Percentiles rank a stretch among this genome's conserved stretches.
Evolutionary conservation across 2,113 vertebrate species (phyloP).

Genomic region (Oncorhynchus keta): DNA sequence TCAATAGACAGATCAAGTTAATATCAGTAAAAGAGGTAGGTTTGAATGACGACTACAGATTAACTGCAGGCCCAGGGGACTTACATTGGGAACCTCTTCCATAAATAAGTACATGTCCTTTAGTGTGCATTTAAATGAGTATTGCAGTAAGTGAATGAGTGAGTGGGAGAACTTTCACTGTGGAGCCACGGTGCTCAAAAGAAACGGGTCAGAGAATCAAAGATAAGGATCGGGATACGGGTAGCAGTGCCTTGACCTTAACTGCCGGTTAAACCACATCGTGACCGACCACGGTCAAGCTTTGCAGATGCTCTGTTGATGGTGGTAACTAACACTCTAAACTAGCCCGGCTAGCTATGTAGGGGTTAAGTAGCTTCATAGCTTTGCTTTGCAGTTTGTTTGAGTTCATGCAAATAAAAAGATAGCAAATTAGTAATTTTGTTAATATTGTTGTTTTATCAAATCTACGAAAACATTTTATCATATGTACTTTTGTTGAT

Average conservation of each 20-base stretch:
- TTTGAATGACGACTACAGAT: background rate
- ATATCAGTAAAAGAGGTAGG: background rate
- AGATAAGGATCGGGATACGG: conserved; percentile 63
- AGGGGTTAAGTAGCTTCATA: background rate
- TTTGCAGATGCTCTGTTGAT: background rate
- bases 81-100: background rate
- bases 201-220: conserved; percentile 65
- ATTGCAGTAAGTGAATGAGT: background rate
- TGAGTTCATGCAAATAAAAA: background rate
- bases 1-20: background rate
- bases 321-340: conserved; percentile 6
- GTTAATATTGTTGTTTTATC: background rate
- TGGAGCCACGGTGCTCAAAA: conserved; percentile 59
- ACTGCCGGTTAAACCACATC: background rate
- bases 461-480: background rate
- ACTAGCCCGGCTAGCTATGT: background rate
- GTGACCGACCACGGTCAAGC: background rate
- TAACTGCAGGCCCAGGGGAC: background rate
- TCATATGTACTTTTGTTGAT: conserved; percentile 2
- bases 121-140: background rate
- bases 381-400: conserved; percentile 7
- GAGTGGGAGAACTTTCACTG: conserved; percentile 53
- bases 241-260: conserved; percentile 38
- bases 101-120: background rate
- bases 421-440: background rate